Conservation (phyloP, 2,797 vertebrate genomes). For the Falco peregrinus region DNA sequence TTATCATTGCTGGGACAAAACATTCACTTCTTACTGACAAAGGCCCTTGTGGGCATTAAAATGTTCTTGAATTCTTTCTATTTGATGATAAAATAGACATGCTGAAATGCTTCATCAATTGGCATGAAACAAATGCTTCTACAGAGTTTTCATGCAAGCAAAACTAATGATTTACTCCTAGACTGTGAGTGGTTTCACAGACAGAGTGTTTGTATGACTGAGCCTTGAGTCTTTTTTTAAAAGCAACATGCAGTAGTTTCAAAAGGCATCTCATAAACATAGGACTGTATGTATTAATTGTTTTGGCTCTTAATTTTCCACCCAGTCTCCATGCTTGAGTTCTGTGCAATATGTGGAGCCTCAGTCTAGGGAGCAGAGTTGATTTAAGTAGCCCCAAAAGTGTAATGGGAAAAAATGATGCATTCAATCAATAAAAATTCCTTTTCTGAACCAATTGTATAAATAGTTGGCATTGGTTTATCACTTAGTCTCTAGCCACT, state of each 20-base stretch:
- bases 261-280: constrained; percentile 4
- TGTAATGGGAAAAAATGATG: constrained; percentile 34
- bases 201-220: neutral
- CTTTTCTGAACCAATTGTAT: constrained; percentile 4
- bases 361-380: neutral
- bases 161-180: constrained; percentile 8
- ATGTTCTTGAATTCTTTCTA: constrained; percentile 5
- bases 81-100: constrained; percentile 34
- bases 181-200: neutral
- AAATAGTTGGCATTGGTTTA: constrained; percentile 42
- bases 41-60: constrained; percentile 34
- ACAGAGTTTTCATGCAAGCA: neutral
- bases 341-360: neutral
- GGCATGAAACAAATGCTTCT: neutral
- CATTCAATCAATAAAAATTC: constrained; percentile 39
- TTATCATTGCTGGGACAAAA: constrained; percentile 42
- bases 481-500: constrained; percentile 21
- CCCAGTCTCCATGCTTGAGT: neutral
- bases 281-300: constrained; percentile 12
- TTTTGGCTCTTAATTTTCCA: constrained; percentile 5
- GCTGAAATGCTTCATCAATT: constrained; percentile 28
- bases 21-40: constrained; percentile 27
- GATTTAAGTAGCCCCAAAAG: constrained; percentile 43
- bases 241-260: constrained; percentile 21
- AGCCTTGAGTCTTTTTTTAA: neutral